Evolutionary conservation across 1,140 invertebrate species (phyloP).

Genomic region (Bilobella aurantiaca): DNA sequence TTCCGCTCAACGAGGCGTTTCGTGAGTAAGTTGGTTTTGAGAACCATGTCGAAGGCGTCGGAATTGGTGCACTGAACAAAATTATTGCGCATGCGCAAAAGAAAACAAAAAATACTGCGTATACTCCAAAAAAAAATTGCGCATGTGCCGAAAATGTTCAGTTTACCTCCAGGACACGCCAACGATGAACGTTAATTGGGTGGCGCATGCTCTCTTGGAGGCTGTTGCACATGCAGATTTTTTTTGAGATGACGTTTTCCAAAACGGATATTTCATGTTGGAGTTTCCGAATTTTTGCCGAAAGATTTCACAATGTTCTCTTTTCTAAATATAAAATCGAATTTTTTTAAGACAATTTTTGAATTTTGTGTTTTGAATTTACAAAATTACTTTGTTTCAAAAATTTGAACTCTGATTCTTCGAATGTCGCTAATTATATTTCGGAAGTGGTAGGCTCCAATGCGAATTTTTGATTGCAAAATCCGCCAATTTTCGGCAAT

Average conservation of each 20-base stretch:
- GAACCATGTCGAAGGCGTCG: constrained; percentile 23
- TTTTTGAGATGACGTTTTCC: constrained; percentile 27
- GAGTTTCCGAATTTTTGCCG: neutral
- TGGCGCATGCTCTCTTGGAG: constrained; percentile 17
- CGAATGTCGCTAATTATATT: constrained; percentile 21
- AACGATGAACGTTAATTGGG: constrained; percentile 32
- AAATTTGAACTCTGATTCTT: constrained; percentile 16
- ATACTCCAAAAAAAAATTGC: too few species aligned
- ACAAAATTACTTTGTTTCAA: constrained; percentile 11
- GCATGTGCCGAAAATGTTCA: too few species aligned
- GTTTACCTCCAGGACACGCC: constrained; percentile 27
- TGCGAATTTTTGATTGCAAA: constrained; percentile 24
- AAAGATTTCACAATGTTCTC: neutral
- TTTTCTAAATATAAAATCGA: too few species aligned
- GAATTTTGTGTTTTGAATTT: neutral
- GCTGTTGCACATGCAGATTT: constrained; percentile 29
- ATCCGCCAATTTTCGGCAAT: constrained; percentile 24
- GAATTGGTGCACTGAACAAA: constrained; percentile 13
- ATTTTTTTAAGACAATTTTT: too few species aligned
- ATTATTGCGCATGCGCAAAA: too few species aligned
- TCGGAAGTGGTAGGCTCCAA: constrained; percentile 30
- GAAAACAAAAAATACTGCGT: too few species aligned
- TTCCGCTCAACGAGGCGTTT: constrained; percentile 24
- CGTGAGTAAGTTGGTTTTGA: constrained; percentile 26
- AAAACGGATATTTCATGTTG: constrained; percentile 25